Base-by-base conservation (phyloP, 2,113 vertebrate genomes). In the Dicentrarchus labrax region DNA sequence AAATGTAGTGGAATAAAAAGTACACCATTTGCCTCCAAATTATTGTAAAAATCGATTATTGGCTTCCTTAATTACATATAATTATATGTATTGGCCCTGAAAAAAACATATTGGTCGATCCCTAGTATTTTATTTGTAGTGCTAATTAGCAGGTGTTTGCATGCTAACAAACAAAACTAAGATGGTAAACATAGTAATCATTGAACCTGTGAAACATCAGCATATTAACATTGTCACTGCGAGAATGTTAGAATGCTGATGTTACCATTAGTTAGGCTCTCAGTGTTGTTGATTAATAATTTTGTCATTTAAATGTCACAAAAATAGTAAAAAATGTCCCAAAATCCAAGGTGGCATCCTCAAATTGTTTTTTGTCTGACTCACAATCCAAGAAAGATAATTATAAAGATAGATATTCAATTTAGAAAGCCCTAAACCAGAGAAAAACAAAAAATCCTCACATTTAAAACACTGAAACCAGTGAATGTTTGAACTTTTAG, bases 381-480 rank as follows among this genome's bases (percentile, higher is more conserved):
- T 61, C 47, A 41, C 15, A 51, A 17, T 22, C 47, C 24, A 61
- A 62, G 2, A 51, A 57, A 45, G 9, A 47, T 21, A 8, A 47
- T 36, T 48, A 7, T 13, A 36, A 48, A 73, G 43, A 22, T 16
- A 1, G 19, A 22, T 36, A n/a, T 36, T 39, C 13, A 67, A 2
- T 75, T 76, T 54, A 65, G 15, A 45, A 56, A 57, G 10, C 5
- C 8, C 3, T 12, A 39, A 59, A 47, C 45, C 45, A 47, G 0
- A 8, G 6, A 64, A n/a, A 65, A 67, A n/a, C 13, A 59, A 16
- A 0, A 57, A 38, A 19, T 24, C 3, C 3, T 69, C 54, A 39
- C 24, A 77, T 77, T 68, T 59, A 36, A 67, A 54, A 53, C 62
- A 45, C 4, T 67, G 7, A 59, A 66, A 59, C n/a, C 13, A 13